Evolutionary conservation across 2,888 invertebrate species (phyloP).

Genomic region (Drosophila algonquin): DNA sequence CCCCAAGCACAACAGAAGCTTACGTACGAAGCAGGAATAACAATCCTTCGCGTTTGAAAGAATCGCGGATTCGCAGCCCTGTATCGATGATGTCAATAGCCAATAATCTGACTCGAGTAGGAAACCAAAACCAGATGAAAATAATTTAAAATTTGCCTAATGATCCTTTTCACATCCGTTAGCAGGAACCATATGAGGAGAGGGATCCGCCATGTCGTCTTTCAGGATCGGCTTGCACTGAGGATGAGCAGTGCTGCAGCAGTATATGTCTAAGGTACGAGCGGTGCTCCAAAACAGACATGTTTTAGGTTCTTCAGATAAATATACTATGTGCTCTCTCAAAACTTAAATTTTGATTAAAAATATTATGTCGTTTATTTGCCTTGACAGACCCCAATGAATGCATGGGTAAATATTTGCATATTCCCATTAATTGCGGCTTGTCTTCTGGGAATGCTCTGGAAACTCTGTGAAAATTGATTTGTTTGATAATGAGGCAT

Average conservation of each 20-base stretch:
- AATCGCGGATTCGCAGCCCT: not conserved
- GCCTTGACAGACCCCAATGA: too few relatives aligned
- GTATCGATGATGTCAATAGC: not conserved
- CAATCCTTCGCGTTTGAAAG: not conserved
- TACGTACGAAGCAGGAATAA: not conserved
- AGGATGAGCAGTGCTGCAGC: not conserved
- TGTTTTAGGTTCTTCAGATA: too few relatives aligned
- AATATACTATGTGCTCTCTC: too few relatives aligned
- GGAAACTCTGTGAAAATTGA: not conserved
- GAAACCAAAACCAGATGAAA: not conserved
- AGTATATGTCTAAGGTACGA: not conserved
- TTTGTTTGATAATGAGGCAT: not conserved
- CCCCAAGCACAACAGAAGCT: not conserved
- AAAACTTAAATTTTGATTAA: too few relatives aligned
- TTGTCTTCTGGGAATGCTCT: not conserved
- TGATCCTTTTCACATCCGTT: not conserved
- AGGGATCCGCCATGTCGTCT: not conserved
- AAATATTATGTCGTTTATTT: too few relatives aligned
- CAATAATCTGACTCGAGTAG: not conserved
- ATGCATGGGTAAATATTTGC: too few relatives aligned
- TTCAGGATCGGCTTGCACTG: not conserved
- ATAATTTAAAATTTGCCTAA: not conserved
- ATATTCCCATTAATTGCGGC: not conserved
- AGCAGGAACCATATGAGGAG: not conserved
- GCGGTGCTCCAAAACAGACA: not conserved